Percentiles rank a stretch among this genome's conserved stretches.
Evolutionary conservation across 1,140 invertebrate genomes (phyloP).

Genomic region (Rhynchophorus ferrugineus): DNA sequence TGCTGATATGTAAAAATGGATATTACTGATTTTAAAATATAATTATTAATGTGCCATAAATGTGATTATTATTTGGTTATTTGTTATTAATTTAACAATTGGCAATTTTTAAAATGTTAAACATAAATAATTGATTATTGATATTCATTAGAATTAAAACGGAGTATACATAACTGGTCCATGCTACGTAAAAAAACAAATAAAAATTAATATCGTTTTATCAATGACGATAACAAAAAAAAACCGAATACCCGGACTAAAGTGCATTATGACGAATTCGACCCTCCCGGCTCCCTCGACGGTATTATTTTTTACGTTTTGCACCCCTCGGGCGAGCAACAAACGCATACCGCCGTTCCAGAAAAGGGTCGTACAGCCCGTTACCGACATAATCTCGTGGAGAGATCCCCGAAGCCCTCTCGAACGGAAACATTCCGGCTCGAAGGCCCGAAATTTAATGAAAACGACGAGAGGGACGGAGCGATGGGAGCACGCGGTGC

Average conservation of each 20-base stretch:
- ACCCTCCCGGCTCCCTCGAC: constrained; percentile 13
- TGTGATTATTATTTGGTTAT: too few species aligned
- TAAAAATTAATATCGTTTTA: too few species aligned
- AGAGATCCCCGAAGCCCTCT: constrained; percentile 23
- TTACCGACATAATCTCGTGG: constrained; percentile 20
- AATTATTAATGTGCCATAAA: too few species aligned
- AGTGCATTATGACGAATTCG: constrained; percentile 5
- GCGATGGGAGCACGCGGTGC: not conserved
- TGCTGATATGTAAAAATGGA: too few species aligned
- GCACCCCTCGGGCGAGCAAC: constrained; percentile 18
- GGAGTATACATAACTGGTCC: too few species aligned
- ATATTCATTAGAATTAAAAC: too few species aligned
- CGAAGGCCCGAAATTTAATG: constrained; percentile 17
- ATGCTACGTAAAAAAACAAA: too few species aligned
- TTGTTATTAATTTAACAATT: too few species aligned
- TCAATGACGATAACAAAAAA: too few species aligned
- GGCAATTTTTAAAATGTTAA: too few species aligned
- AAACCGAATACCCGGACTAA: constrained; percentile 14
- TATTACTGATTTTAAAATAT: too few species aligned
- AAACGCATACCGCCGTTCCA: constrained; percentile 20
- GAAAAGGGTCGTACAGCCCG: constrained; percentile 19
- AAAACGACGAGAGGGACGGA: constrained; percentile 13
- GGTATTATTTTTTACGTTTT: constrained; percentile 24
- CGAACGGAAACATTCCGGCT: constrained; percentile 20
- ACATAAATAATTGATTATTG: too few species aligned